Conservation (phyloP, 2,113 vertebrate genomes). For the Cheilinus undulatus region DNA sequence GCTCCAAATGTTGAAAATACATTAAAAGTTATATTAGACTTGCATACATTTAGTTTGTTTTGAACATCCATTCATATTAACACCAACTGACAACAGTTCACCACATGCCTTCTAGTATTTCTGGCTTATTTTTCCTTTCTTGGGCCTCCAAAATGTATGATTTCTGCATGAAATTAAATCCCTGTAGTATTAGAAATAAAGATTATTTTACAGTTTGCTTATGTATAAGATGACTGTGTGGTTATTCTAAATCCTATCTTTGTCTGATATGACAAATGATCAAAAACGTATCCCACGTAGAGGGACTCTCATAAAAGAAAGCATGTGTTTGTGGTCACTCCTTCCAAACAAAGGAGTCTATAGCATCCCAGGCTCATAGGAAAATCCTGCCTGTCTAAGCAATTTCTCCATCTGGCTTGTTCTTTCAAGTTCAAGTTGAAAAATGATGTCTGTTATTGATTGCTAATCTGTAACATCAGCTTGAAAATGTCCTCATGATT, state of each 20-base stretch:
- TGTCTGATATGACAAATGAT: slow-evolving; percentile 63
- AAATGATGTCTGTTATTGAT: slow-evolving; percentile 65
- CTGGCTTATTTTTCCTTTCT: background rate
- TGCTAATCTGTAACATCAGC: slow-evolving; percentile 63
- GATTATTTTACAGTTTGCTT: slow-evolving; percentile 48
- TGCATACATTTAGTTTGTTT: background rate
- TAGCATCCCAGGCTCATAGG: slow-evolving; percentile 22
- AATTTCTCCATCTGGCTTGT: slow-evolving; percentile 57
- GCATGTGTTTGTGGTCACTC: slow-evolving; percentile 73
- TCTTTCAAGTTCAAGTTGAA: slow-evolving; percentile 65
- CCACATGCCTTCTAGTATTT: slow-evolving; percentile 30
- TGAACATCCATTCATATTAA: background rate
- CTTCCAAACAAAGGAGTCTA: slow-evolving; percentile 51
- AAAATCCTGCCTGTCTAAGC: slow-evolving; percentile 47
- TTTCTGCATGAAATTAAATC: slow-evolving; percentile 27
- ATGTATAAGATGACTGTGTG: slow-evolving; percentile 33
- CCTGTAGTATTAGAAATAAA: slow-evolving; percentile 34
- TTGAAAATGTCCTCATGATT: slow-evolving; percentile 48
- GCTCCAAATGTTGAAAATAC: slow-evolving; percentile 18
- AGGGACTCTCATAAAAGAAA: slow-evolving; percentile 51
- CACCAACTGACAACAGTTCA: slow-evolving; percentile 4
- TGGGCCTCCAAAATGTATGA: background rate
- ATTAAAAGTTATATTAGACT: background rate
- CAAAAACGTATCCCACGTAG: slow-evolving; percentile 46
- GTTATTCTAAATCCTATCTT: slow-evolving; percentile 42